These are phyloP conservation scores for Bombus consobrinus DNA, from an alignment of 1,140 invertebrate species.

Conservation along the genomic window DNA sequence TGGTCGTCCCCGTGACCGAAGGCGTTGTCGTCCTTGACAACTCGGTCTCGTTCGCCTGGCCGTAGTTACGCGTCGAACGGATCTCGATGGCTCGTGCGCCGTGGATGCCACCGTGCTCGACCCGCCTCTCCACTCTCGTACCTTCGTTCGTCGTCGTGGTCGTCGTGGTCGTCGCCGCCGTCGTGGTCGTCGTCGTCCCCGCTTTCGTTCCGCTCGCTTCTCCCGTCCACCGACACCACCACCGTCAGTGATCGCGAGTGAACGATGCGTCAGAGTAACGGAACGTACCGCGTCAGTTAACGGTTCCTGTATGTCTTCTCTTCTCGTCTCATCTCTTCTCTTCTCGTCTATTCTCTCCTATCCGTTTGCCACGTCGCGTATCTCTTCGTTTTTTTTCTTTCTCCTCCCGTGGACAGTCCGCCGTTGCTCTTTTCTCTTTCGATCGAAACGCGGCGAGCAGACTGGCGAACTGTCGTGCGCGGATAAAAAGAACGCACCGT, in stretches of 20 bases:
- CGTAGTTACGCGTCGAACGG: slow-evolving; percentile 32
- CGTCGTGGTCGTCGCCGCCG: neutral
- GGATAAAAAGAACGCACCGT: slow-evolving; percentile 8
- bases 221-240: slow-evolving; percentile 22
- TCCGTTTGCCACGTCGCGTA: neutral
- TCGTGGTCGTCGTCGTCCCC: neutral
- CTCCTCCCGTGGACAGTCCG: neutral
- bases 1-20: slow-evolving; percentile 33
- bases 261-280: slow-evolving; percentile 51
- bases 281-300: slow-evolving; percentile 54
- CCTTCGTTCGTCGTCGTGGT: neutral
- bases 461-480: neutral
- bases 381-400: neutral
- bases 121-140: slow-evolving; percentile 22
- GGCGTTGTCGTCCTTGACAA: slow-evolving; percentile 55
- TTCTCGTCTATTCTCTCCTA: neutral
- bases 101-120: slow-evolving; percentile 20
- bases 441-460: neutral
- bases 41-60: slow-evolving; percentile 4
- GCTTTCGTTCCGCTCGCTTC: neutral
- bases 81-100: slow-evolving; percentile 48
- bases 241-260: slow-evolving; percentile 51
- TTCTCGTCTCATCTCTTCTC: neutral
- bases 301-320: slow-evolving; percentile 16
- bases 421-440: neutral